Evolutionary conservation across 2,888 invertebrate species (phyloP), one percentile per base, ranked within the genome.

Genomic region (Trichopoda pennipes): DNA sequence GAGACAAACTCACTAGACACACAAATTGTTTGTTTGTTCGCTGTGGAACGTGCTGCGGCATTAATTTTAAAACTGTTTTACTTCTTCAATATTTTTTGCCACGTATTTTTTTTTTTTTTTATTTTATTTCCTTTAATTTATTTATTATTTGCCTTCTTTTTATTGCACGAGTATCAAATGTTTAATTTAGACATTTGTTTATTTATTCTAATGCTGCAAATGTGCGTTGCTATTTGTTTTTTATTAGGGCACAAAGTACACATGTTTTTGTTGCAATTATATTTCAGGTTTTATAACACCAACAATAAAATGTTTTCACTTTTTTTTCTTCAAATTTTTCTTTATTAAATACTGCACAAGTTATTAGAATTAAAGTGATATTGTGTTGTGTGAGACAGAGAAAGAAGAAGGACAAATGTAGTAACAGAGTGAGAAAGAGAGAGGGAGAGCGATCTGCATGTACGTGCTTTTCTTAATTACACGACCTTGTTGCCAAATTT

Each of bases 201-300:
- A 17, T 28, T 56, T 28, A 42, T 55, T 69, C 55, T 69, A 16
- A 44, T 69, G 42, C n/a, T 55, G 38, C 21, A 47, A 49, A 32
- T 55, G 23, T 55, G 42, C 68, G 44, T 56, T 55, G 17, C 68
- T 6, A n/a, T n/a, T 28, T 28, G 4, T 28, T 16, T 69, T 69
- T 69, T 47, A 56, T 56, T 69, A 16, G 56, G 55, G 55, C 56
- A 69, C 56, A 69, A 56, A 69, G 68, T 56, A 56, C 68, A 49
- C 47, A 49, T 44, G 16, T 44, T 44, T 44, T 44, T 44, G 16
- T 44, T 44, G 42, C 14, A 16, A 44, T n/a, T n/a, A 3, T 44
- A 6, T 44, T 0, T 14, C 16, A 44, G 14, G 16, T 16, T 14
- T 44, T 44, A 44, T 38, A 12, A 38, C 38, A 38, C 1, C 2